These are phyloP conservation scores for Eristalis tenax DNA, from an alignment of 2,888 invertebrate species.

Conservation along the genomic window DNA sequence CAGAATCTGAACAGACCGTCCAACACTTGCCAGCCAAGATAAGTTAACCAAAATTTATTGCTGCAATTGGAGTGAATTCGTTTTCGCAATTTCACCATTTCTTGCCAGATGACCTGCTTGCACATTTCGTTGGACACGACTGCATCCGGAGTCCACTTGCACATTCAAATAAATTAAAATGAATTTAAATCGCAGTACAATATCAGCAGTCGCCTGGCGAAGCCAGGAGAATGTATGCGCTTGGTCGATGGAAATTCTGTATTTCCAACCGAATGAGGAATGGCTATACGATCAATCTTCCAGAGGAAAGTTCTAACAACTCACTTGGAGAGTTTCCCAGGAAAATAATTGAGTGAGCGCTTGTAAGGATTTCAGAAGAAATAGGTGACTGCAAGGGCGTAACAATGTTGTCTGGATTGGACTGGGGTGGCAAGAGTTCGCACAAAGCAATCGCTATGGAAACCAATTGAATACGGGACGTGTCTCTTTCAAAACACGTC, in stretches of 20 bases:
- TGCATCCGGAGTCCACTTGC: neutral
- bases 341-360: conserved; percentile 23
- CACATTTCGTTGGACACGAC: neutral
- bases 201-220: neutral
- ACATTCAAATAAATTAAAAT: conserved; percentile 25
- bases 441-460: no score
- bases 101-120: conserved; percentile 14
- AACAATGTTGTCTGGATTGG: neutral
- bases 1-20: neutral
- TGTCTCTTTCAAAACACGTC: no score
- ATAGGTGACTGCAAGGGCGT: neutral
- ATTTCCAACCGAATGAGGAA: conserved; percentile 26
- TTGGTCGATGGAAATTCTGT: conserved; percentile 6
- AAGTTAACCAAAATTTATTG: neutral
- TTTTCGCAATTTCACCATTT: neutral
- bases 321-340: conserved; percentile 36
- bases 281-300: conserved; percentile 29
- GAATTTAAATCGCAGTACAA: conserved; percentile 22
- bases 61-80: neutral
- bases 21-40: neutral
- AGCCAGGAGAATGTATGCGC: neutral
- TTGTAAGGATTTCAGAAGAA: conserved; percentile 15
- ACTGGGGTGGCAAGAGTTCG: neutral
- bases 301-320: conserved; percentile 25
- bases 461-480: no score